Evolutionary conservation across 2,113 vertebrate species (phyloP).

Genomic region (Lampris incognitus): DNA sequence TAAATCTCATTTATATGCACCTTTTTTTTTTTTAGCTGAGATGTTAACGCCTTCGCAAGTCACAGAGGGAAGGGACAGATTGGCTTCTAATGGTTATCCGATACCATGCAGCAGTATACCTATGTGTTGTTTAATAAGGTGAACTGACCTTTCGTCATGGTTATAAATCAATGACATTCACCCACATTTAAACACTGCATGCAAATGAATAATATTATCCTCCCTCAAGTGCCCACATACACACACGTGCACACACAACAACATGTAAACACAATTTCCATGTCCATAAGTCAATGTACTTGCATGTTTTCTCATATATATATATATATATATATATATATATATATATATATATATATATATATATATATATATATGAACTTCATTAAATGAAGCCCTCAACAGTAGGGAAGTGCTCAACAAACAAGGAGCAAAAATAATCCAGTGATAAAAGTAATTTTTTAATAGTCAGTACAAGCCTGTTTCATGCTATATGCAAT

Average conservation of each 20-base stretch:
- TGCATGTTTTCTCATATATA: constrained; percentile 9
- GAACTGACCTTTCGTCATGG: constrained; percentile 75
- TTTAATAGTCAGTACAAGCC: too few relatives aligned
- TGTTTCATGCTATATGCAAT: too few relatives aligned
- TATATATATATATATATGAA: too few relatives aligned
- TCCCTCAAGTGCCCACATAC: constrained; percentile 8
- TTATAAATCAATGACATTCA: constrained; percentile 81
- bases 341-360: too few relatives aligned
- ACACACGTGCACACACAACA: neutral
- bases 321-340: too few relatives aligned
- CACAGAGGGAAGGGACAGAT: constrained; percentile 73
- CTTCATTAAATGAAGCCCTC: too few relatives aligned
- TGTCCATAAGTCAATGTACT: constrained; percentile 36
- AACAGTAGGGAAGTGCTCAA: too few relatives aligned
- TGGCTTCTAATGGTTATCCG: constrained; percentile 80
- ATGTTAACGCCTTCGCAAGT: constrained; percentile 64
- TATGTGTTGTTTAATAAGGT: constrained; percentile 81
- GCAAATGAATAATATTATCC: constrained; percentile 75
- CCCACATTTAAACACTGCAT: constrained; percentile 66
- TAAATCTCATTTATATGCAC: constrained; percentile 73
- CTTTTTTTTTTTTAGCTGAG: constrained; percentile 41
- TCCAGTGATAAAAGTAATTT: too few relatives aligned
- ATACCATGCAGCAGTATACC: constrained; percentile 74
- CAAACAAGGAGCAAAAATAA: too few relatives aligned
- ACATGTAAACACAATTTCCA: constrained; percentile 33